Conservation (phyloP, 2,888 invertebrate species). For the Drosophila fungiperda region DNA sequence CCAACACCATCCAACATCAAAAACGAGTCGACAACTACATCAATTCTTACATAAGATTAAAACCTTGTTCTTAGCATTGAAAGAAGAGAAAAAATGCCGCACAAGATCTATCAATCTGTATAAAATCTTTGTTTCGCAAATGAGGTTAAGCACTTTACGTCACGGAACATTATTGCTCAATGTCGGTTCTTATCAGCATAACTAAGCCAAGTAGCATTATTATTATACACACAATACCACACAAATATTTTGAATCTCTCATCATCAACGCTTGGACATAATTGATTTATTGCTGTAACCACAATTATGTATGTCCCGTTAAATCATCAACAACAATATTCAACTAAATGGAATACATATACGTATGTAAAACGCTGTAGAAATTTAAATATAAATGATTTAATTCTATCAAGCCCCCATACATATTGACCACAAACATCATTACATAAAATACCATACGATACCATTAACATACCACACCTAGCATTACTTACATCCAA, state of each 20-base stretch:
- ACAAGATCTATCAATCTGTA: conserved; percentile 18
- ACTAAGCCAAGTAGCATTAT: conserved; percentile 38
- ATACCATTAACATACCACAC: conserved; percentile 22
- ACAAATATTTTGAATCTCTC: conserved; percentile 37
- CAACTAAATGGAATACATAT: conserved; percentile 38
- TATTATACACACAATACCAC: conserved; percentile 17
- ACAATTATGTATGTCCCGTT: conserved; percentile 28
- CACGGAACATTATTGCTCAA: conserved; percentile 42
- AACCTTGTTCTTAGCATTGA: conserved; percentile 11
- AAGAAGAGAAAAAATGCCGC: conserved; percentile 4
- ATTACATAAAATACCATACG: conserved; percentile 23
- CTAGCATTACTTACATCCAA: conserved; percentile 42
- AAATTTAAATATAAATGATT: conserved; percentile 18
- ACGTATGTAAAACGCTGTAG: conserved; percentile 26
- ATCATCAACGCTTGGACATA: conserved; percentile 34
- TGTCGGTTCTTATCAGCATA: conserved; percentile 32
- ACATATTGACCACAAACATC: conserved; percentile 33
- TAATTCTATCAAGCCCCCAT: conserved; percentile 16
- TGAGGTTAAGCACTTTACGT: conserved; percentile 12
- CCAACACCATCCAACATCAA: conserved; percentile 8
- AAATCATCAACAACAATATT: conserved; percentile 21
- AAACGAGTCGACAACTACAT: conserved; percentile 16
- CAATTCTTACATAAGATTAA: conserved; percentile 3
- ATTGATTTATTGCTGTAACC: conserved; percentile 39
- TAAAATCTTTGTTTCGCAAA: conserved; percentile 22